Conservation (phyloP, 2,797 vertebrate species). For the Numenius phaeopus region DNA sequence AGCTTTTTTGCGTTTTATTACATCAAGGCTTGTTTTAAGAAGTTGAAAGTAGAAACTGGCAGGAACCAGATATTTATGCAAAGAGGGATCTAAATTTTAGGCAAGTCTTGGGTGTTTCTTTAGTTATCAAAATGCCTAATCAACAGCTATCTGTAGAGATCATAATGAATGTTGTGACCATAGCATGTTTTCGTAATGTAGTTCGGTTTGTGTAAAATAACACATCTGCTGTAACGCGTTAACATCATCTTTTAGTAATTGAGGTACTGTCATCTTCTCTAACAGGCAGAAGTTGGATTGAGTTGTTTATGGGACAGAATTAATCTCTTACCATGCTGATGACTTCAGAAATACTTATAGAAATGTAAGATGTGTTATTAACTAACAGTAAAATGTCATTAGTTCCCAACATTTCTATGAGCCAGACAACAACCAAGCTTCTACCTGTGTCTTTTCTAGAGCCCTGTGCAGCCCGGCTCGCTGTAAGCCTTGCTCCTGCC, state of each 20-base stretch:
- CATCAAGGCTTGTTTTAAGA: not conserved
- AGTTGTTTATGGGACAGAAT: not conserved
- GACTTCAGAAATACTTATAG: not conserved
- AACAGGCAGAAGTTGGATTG: not conserved
- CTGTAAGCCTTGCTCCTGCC: not conserved
- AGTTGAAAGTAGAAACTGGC: not conserved
- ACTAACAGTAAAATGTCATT: not conserved
- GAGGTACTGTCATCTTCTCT: not conserved
- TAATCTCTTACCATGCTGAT: not conserved
- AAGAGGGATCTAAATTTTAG: not conserved
- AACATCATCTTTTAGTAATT: not conserved
- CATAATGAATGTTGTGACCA: not conserved
- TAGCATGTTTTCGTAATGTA: not conserved
- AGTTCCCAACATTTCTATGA: not conserved
- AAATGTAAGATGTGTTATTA: not conserved
- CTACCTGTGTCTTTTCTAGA: not conserved
- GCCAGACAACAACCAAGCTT: not conserved
- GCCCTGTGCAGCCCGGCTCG: not conserved
- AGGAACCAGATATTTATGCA: not conserved
- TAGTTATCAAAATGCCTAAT: not conserved
- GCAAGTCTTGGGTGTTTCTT: not conserved
- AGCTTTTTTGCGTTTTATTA: not conserved
- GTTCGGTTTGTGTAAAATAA: not conserved
- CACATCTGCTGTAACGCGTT: not conserved
- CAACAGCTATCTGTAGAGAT: not conserved